Evolutionary conservation across 1,140 invertebrate species (phyloP).

Genomic region (Drosophila rhopaloa): DNA sequence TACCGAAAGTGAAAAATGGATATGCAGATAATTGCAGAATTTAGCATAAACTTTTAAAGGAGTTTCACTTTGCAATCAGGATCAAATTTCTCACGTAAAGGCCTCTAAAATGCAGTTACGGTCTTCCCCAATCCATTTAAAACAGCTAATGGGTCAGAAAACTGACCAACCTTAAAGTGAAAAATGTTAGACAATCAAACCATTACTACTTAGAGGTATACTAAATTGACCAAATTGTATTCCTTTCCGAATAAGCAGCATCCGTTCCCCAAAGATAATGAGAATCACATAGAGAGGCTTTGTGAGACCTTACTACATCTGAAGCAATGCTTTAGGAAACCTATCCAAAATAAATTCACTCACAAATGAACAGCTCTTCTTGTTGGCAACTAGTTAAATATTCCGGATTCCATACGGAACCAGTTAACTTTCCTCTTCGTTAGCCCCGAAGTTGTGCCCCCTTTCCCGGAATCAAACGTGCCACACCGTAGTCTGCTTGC

Average conservation of each 20-base stretch:
- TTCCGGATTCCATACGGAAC: conserved; percentile 35
- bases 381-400: conserved; percentile 39
- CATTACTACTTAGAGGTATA: too few species aligned
- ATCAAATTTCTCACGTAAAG: too few species aligned
- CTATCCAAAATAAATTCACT: conserved; percentile 16
- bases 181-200: too few species aligned
- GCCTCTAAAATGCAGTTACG: too few species aligned
- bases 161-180: too few species aligned
- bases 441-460: conserved; percentile 2
- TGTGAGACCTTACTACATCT: neutral
- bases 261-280: neutral
- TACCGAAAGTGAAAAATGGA: too few species aligned
- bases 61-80: too few species aligned
- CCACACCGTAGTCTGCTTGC: conserved; percentile 17
- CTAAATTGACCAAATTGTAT: too few species aligned
- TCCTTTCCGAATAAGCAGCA: neutral
- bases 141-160: too few species aligned
- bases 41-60: too few species aligned
- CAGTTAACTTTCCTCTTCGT: conserved; percentile 46
- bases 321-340: neutral
- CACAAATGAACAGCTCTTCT: conserved; percentile 1
- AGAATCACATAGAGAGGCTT: conserved; percentile 11
- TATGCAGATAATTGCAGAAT: too few species aligned
- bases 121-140: too few species aligned
- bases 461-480: conserved; percentile 23